Conservation (phyloP, 2,888 invertebrate genomes). For the Aphidius colemani region DNA sequence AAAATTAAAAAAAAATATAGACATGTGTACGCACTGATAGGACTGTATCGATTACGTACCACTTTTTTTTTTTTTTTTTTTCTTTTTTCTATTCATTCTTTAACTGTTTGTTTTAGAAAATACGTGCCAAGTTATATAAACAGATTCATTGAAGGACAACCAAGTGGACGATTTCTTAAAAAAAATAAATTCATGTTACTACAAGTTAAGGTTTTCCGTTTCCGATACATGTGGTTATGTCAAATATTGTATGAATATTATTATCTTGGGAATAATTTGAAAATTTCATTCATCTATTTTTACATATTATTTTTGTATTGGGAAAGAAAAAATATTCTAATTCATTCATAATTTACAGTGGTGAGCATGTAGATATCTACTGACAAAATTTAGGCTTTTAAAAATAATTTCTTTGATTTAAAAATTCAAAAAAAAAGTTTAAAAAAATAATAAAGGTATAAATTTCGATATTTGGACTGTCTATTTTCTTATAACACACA, state of each 20-base stretch:
- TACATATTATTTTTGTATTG: no score
- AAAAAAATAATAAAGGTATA: no score
- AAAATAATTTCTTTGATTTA: no score
- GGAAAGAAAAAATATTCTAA: no score
- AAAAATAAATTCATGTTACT: neutral
- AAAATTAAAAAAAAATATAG: conserved; percentile 22
- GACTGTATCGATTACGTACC: conserved; percentile 15
- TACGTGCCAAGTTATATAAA: conserved; percentile 37
- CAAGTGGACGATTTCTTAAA: conserved; percentile 12
- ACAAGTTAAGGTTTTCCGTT: conserved; percentile 12
- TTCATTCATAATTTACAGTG: no score
- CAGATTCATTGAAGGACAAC: conserved; percentile 29
- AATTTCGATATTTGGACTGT: no score
- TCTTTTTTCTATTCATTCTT: conserved; percentile 1
- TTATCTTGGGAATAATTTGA: conserved; percentile 11
- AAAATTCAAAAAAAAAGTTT: no score
- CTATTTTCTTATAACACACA: no score
- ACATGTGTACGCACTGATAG: neutral
- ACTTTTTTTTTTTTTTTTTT: conserved; percentile 21
- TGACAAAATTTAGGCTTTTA: no score
- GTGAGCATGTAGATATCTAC: no score
- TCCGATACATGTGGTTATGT: conserved; percentile 7
- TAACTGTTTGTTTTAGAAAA: conserved; percentile 19
- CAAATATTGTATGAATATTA: neutral
- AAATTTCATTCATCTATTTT: neutral